Evolutionary conservation across 1,140 invertebrate species (phyloP).

Genomic region (Aplysia californica): DNA sequence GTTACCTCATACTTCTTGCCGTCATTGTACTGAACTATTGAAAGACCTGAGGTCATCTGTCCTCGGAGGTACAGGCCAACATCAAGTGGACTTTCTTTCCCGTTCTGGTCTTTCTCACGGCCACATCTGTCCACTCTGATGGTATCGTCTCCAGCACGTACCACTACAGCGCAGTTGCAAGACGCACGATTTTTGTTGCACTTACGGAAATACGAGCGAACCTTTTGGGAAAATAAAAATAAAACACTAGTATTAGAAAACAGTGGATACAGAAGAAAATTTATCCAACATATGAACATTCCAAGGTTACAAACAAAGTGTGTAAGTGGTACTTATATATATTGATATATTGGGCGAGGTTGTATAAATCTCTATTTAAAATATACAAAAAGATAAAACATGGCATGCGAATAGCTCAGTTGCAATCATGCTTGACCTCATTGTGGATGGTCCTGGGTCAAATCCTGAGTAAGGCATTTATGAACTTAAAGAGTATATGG

Average conservation of each 20-base stretch:
- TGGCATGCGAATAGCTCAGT: too few species aligned
- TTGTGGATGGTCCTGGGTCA: too few species aligned
- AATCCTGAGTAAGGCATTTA: too few species aligned
- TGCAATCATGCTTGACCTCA: too few species aligned
- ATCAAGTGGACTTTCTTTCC: conserved; percentile 17
- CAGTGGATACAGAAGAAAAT: conserved; percentile 7
- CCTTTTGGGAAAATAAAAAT: too few species aligned
- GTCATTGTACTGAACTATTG: conserved; percentile 30
- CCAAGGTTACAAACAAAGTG: background rate
- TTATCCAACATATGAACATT: background rate
- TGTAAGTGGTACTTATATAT: background rate
- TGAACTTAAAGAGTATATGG: too few species aligned
- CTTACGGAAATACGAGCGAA: conserved; percentile 45
- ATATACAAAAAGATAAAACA: background rate
- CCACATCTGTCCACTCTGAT: conserved; percentile 56
- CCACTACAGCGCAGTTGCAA: conserved; percentile 58
- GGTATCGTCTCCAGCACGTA: conserved; percentile 48
- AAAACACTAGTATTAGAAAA: too few species aligned
- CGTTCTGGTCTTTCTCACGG: background rate
- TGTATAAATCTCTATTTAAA: background rate
- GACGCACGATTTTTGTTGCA: conserved; percentile 33
- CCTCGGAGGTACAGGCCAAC: conserved; percentile 43
- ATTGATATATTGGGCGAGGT: background rate
- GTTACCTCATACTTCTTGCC: conserved; percentile 43
- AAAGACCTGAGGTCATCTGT: conserved; percentile 38